Evolutionary conservation across 2,797 vertebrate genomes (phyloP), one percentile per base, ranked within the genome.

Genomic region (Trachurus trachurus): DNA sequence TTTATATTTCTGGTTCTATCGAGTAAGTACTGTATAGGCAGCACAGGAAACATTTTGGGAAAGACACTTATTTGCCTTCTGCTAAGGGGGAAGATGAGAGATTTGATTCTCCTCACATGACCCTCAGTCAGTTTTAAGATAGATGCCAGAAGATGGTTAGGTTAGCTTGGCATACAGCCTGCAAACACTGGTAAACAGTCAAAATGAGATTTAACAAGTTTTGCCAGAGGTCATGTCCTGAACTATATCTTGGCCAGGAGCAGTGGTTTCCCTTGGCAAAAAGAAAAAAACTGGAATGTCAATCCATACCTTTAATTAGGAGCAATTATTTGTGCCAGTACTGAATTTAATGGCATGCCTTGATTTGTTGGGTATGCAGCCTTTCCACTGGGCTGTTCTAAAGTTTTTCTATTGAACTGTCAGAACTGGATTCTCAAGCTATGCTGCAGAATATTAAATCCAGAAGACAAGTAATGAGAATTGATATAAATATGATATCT

Each of bases 401-500:
- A 11, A 21, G 19, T 50, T 50, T 37, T 9, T 39, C 7, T 21
- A 71, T 16, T 74, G 9, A 42, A 59, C 39, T 45, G 60, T 56
- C 61, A 80, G 60, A 60, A 12, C 2, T 56, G 56, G 40, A 31
- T 39, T 37, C 9, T 60, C 12, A 26, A 17, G n/a, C 9, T 42
- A 34, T 54, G 19, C 22, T 45, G 1, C 42, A 21, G 1, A 59
- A 58, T 61, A 74, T 66, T 0, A 5, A 59, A 65, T 39, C 0
- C 37, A 64, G 21, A 26, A 50, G 63, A 75, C 22, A 58, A 69
- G 56, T 50, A 44, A 54, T 26, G 49, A 9, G 16, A 57, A 17
- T 39, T 17, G 1, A 50, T 73, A 17, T 70, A 45, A 73, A 64
- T 44, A 5, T 62, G 9, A 63, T 57, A 45, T 50, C 19, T 66